Conservation (phyloP, 2,888 invertebrate genomes). For the Escarpia spicata region DNA sequence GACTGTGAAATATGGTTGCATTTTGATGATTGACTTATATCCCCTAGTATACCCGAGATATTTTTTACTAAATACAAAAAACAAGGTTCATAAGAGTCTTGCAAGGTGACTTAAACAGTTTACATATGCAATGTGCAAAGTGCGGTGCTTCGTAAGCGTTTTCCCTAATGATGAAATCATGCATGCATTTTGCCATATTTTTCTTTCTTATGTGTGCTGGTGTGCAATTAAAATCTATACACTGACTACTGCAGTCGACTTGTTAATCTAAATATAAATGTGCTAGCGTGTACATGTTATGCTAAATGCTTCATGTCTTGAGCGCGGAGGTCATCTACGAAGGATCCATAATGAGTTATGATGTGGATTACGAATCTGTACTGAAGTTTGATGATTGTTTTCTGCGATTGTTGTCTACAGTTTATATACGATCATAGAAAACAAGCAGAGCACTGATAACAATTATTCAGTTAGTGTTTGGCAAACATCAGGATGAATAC, state of each 20-base stretch:
- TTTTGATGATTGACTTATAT: not conserved
- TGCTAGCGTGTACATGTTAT: no score
- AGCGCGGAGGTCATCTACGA: no score
- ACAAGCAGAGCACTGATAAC: no score
- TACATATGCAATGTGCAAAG: not conserved
- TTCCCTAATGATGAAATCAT: not conserved
- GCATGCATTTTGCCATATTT: not conserved
- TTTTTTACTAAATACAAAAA: not conserved
- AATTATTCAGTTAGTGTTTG: no score
- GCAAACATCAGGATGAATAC: no score
- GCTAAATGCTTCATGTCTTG: no score
- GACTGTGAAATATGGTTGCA: not conserved
- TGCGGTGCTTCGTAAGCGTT: not conserved
- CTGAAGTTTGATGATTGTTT: no score
- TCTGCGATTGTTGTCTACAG: no score
- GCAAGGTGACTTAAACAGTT: not conserved
- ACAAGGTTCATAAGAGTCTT: no score
- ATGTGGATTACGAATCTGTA: no score
- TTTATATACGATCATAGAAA: no score
- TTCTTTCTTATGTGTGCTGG: not conserved
- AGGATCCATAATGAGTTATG: no score
- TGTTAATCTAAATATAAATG: not conserved
- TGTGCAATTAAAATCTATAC: not conserved
- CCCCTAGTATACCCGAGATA: not conserved
- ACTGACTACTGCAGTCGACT: not conserved